These are phyloP conservation scores for Caretta caretta DNA, from an alignment of 2,113 vertebrate genomes.

Conservation along the genomic window DNA sequence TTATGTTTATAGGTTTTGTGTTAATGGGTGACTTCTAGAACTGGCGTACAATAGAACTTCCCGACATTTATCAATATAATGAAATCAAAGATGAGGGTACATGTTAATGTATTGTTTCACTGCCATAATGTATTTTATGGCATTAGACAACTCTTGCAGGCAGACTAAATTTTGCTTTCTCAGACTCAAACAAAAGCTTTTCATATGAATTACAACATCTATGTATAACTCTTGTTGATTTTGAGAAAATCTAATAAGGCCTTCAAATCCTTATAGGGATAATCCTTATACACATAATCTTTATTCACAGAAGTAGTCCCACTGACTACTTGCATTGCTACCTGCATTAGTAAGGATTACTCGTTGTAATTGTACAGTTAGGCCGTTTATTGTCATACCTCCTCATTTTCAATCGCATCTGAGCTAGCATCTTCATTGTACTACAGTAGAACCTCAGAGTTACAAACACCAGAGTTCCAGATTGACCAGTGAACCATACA, in stretches of 20 bases:
- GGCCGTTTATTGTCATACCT: background rate
- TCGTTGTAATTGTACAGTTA: rapidly evolving
- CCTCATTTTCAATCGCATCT: background rate
- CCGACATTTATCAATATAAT: background rate
- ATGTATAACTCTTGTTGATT: background rate
- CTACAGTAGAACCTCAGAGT: background rate
- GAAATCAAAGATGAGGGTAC: background rate
- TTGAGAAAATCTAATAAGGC: background rate
- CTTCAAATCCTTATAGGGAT: background rate
- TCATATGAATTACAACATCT: rapidly evolving
- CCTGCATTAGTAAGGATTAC: background rate
- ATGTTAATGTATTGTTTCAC: background rate
- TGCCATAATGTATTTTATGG: background rate
- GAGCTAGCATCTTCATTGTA: background rate
- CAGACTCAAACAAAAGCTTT: background rate
- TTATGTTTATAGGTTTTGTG: background rate
- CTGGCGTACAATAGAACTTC: background rate
- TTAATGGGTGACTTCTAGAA: background rate
- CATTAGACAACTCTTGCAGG: background rate
- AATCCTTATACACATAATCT: background rate
- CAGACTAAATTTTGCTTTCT: background rate
- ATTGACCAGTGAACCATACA: too few species aligned
- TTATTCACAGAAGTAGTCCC: background rate
- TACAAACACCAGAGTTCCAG: too few species aligned
- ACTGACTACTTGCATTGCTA: rapidly evolving